These are phyloP conservation scores for Nephrotoma appendiculata DNA, from an alignment of 2,888 invertebrate species.

Conservation along the genomic window DNA sequence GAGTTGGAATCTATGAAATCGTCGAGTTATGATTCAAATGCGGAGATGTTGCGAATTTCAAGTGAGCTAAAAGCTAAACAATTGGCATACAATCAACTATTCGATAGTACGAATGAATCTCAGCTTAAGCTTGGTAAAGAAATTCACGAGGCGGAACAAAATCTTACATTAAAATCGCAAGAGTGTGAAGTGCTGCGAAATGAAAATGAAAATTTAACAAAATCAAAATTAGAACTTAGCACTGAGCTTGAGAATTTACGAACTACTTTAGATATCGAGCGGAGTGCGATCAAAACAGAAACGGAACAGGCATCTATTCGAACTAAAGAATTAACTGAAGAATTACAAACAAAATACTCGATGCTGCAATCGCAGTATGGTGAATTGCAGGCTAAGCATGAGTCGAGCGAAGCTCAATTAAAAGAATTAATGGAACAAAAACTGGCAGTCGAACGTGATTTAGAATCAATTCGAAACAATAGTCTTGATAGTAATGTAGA, in stretches of 20 bases:
- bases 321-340: not conserved
- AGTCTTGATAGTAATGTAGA: not conserved
- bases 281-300: not conserved
- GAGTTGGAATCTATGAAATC: slow-evolving; percentile 44
- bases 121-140: slow-evolving; percentile 31
- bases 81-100: slow-evolving; percentile 38
- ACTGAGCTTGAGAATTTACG: not conserved
- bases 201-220: not conserved
- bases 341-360: not conserved
- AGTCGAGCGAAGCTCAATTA: not conserved
- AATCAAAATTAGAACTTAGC: not conserved
- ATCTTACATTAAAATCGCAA: slow-evolving; percentile 16
- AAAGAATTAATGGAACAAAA: not conserved
- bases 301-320: not conserved
- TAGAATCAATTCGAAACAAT: not conserved
- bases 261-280: not conserved
- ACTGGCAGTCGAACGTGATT: not conserved
- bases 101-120: slow-evolving; percentile 34
- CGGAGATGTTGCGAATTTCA: slow-evolving; percentile 39
- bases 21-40: slow-evolving; percentile 43
- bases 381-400: not conserved
- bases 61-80: slow-evolving; percentile 42
- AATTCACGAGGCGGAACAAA: slow-evolving; percentile 30
- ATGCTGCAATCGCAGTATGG: not conserved
- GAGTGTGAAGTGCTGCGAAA: not conserved